Conservation (phyloP, 2,888 invertebrate species). For the Lasioglossum malachurum region DNA sequence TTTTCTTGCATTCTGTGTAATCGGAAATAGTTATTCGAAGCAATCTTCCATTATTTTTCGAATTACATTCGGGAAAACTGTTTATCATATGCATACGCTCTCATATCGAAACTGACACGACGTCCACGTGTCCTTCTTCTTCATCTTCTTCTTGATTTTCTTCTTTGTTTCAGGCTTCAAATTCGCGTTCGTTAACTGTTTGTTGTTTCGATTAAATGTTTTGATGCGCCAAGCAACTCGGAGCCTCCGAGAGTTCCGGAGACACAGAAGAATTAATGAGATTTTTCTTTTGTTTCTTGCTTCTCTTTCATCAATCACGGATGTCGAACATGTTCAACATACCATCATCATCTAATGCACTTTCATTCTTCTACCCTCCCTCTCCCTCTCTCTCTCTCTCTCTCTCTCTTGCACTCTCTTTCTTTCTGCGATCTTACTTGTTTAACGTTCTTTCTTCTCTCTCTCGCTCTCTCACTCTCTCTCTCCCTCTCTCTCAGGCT, state of each 20-base stretch:
- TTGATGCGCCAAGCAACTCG: slow-evolving; percentile 51
- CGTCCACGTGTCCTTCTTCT: neutral
- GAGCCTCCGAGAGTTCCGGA: slow-evolving; percentile 58
- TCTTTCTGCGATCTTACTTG: slow-evolving; percentile 6
- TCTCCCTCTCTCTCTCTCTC: neutral
- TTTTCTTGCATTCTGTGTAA: neutral
- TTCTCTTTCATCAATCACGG: slow-evolving; percentile 49
- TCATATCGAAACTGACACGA: slow-evolving; percentile 62
- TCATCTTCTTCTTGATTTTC: slow-evolving; percentile 19
- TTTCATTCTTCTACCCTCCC: slow-evolving; percentile 37
- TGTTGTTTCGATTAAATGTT: slow-evolving; percentile 35
- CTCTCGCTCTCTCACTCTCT: neutral
- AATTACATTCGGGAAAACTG: slow-evolving; percentile 55
- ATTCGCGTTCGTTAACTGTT: slow-evolving; percentile 19
- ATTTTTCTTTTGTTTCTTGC: slow-evolving; percentile 31
- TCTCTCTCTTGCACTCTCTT: slow-evolving; percentile 16
- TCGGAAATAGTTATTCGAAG: slow-evolving; percentile 35
- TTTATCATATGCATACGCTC: slow-evolving; percentile 59
- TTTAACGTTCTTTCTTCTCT: slow-evolving; percentile 11
- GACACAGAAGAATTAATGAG: slow-evolving; percentile 63
- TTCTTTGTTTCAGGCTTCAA: slow-evolving; percentile 17
- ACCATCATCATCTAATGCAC: slow-evolving; percentile 65
- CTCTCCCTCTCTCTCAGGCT: slow-evolving; percentile 55
- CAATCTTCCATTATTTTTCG: slow-evolving; percentile 34
- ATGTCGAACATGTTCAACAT: slow-evolving; percentile 60